Conservation (phyloP, 2,113 vertebrate genomes). For the Charadrius vociferus region DNA sequence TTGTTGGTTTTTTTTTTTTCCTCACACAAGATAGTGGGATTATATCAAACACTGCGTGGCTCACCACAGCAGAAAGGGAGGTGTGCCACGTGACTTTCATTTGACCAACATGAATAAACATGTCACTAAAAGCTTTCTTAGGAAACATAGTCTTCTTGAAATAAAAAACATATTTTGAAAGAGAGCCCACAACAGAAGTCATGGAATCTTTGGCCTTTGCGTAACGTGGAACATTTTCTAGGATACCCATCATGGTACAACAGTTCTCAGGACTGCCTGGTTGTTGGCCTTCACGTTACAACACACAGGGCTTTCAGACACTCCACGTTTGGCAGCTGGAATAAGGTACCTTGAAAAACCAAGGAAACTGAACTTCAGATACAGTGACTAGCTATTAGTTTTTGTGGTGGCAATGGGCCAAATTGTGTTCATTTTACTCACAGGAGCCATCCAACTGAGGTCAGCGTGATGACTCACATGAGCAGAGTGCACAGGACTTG, state of each 20-base stretch:
- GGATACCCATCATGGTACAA: slow-evolving; percentile 28
- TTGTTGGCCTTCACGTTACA: neutral
- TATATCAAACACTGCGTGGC: slow-evolving; percentile 29
- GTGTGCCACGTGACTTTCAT: slow-evolving; percentile 45
- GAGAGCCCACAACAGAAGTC: slow-evolving; percentile 62
- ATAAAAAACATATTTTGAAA: slow-evolving; percentile 61
- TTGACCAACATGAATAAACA: slow-evolving; percentile 41
- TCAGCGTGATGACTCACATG: neutral
- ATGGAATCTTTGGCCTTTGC: slow-evolving; percentile 63
- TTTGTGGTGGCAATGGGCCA: neutral
- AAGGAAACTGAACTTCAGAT: slow-evolving; percentile 36
- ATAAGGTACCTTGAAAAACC: slow-evolving; percentile 26
- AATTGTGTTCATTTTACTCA: neutral
- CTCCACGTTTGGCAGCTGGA: slow-evolving; percentile 46
- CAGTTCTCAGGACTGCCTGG: slow-evolving; percentile 22
- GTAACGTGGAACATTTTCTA: slow-evolving; percentile 48
- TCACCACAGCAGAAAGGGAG: slow-evolving; percentile 42
- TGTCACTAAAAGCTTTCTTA: slow-evolving; percentile 49
- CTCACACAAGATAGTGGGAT: slow-evolving; percentile 40
- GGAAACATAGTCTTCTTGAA: slow-evolving; percentile 41
- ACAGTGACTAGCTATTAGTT: neutral
- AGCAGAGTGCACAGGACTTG: slow-evolving; percentile 41
- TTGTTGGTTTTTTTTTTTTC: neutral
- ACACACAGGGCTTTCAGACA: neutral
- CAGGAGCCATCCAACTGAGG: slow-evolving; percentile 38